Percentiles rank a stretch among this genome's conserved stretches.
Conservation (phyloP, 2,888 invertebrate genomes). For the Agrenia bidenticulata region DNA sequence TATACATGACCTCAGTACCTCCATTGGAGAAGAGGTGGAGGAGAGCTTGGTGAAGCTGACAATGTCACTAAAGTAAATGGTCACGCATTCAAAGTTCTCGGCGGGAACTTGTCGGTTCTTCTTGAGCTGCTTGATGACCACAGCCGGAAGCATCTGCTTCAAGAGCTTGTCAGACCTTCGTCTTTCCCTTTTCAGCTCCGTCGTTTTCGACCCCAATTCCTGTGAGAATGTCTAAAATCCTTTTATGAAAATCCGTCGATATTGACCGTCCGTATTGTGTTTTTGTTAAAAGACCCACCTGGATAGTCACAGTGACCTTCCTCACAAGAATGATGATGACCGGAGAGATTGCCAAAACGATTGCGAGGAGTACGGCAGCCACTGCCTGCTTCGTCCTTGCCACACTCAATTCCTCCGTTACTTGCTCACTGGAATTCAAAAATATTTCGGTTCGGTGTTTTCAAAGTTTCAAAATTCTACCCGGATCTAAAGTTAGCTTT, state of each 20-base stretch:
- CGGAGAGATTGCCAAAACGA: constrained; percentile 61
- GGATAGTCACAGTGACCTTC: constrained; percentile 62
- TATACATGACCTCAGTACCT: constrained; percentile 54
- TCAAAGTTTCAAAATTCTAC: too few species aligned
- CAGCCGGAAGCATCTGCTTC: constrained; percentile 63
- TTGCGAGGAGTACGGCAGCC: constrained; percentile 59
- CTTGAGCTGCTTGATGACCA: constrained; percentile 62
- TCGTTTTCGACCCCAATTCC: constrained; percentile 57
- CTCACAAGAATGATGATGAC: constrained; percentile 61
- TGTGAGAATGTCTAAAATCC: constrained; percentile 52
- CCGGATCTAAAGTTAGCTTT: constrained; percentile 45
- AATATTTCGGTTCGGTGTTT: not conserved
- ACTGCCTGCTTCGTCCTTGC: constrained; percentile 55
- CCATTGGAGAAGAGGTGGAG: constrained; percentile 67
- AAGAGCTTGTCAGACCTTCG: constrained; percentile 63
- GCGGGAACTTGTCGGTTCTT: constrained; percentile 62
- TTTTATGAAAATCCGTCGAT: too few species aligned
- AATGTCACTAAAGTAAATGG: constrained; percentile 75
- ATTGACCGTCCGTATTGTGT: too few species aligned
- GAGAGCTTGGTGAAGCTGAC: constrained; percentile 92
- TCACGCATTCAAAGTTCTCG: constrained; percentile 68
- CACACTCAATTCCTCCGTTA: constrained; percentile 57
- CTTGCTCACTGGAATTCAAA: constrained; percentile 57
- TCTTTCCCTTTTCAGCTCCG: constrained; percentile 61
- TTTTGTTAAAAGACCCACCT: constrained; percentile 57